Evolutionary conservation across 1,140 invertebrate genomes (phyloP).

Genomic region (Aphelenchoides fujianensis): DNA sequence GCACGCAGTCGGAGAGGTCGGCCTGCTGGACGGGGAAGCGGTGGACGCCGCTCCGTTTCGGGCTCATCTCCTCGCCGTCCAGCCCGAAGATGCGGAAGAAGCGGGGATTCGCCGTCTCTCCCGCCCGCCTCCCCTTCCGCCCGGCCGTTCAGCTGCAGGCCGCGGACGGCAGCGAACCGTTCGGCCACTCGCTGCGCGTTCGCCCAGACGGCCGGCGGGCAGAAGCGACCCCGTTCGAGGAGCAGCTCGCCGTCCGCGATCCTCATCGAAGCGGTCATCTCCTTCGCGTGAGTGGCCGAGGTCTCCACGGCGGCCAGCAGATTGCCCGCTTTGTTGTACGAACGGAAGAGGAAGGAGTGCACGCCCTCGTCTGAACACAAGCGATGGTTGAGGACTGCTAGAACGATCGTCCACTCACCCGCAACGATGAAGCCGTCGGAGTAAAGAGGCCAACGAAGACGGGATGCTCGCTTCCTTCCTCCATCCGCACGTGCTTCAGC

Average conservation of each 20-base stretch:
- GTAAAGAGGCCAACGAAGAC: conserved; percentile 36
- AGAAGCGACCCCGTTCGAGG: neutral
- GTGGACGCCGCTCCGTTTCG: conserved; percentile 16
- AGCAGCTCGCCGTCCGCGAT: neutral
- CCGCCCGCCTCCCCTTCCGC: neutral
- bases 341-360: conserved; percentile 4
- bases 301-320: conserved; percentile 21
- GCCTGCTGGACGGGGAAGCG: conserved; percentile 17
- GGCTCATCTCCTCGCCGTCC: conserved; percentile 31
- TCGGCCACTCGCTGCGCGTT: conserved; percentile 1
- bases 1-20: conserved; percentile 19
- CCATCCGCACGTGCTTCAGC: conserved; percentile 35
- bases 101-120: conserved; percentile 26
- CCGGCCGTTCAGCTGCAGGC: neutral
- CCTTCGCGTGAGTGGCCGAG: neutral
- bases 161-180: neutral
- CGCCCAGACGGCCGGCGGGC: conserved; percentile 7
- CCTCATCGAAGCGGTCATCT: conserved; percentile 1
- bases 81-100: conserved; percentile 29
- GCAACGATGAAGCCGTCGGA: conserved; percentile 24
- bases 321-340: conserved; percentile 7
- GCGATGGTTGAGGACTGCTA: neutral
- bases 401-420: conserved; percentile 17
- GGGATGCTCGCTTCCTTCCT: conserved; percentile 38
- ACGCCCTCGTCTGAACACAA: conserved; percentile 25